Evolutionary conservation across 37 sponge, comb jelly and placozoan species (phyloP).

Genomic region (Ianthella basta): DNA sequence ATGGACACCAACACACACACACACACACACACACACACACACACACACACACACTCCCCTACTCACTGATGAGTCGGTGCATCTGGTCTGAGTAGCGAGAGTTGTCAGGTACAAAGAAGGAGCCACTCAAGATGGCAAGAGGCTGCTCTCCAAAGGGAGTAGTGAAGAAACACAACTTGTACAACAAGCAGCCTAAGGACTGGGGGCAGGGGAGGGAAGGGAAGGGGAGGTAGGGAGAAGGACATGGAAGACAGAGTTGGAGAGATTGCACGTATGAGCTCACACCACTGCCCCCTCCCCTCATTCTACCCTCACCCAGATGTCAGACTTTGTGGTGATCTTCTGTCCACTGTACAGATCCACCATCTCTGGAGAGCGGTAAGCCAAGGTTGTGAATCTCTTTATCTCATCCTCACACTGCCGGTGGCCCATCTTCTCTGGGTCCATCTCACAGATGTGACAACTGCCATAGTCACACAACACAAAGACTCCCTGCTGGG

Average conservation of each 20-base stretch:
- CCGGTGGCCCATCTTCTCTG: constrained; percentile 48
- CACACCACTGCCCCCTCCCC: background rate
- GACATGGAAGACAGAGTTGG: too few relatives aligned
- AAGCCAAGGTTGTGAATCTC: constrained; percentile 91
- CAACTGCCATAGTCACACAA: constrained; percentile 98
- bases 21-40: constrained; percentile 44
- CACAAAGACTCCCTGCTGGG: constrained; percentile 63
- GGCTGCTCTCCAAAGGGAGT: too few relatives aligned
- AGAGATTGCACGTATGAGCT: too few relatives aligned
- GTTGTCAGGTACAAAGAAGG: constrained; percentile 73
- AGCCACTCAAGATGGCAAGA: too few relatives aligned
- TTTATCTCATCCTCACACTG: constrained; percentile 77
- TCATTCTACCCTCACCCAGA: constrained; percentile 79
- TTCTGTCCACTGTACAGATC: constrained; percentile 82
- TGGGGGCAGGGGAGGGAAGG: too few relatives aligned
- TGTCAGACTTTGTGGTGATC: constrained; percentile 87
- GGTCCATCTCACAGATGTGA: constrained; percentile 61
- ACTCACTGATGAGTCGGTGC: too few relatives aligned
- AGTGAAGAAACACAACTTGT: too few relatives aligned
- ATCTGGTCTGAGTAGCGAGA: too few relatives aligned
- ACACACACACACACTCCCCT: background rate
- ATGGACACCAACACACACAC: constrained; percentile 32
- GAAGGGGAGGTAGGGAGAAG: too few relatives aligned
- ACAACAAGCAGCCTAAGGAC: constrained; percentile 40
- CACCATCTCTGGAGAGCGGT: constrained; percentile 97